Percentiles rank a stretch among this genome's conserved stretches.
These are phyloP conservation scores for Azorinus chamasolen DNA, from an alignment of 2,888 invertebrate genomes.

Conservation along the genomic window DNA sequence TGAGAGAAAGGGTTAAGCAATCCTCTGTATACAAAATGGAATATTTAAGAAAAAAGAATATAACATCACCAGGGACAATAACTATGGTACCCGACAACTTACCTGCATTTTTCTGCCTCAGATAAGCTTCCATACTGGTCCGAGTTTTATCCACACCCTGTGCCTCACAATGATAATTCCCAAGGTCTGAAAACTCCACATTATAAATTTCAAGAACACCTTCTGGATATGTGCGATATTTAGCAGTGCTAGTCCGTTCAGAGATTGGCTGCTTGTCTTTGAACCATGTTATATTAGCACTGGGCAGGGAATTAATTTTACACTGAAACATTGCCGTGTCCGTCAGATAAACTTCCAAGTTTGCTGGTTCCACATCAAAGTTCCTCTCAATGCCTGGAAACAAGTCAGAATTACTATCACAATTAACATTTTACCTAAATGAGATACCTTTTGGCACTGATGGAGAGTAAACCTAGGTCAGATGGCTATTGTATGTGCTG, in stretches of 20 bases:
- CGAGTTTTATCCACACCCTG: constrained; percentile 89
- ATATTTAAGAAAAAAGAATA: too few relatives aligned
- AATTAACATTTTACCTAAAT: too few relatives aligned
- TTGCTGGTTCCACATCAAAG: constrained; percentile 92
- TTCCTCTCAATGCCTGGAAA: constrained; percentile 89
- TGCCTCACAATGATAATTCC: constrained; percentile 94
- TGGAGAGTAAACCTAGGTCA: too few relatives aligned
- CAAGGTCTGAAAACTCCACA: constrained; percentile 92
- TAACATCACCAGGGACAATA: too few relatives aligned
- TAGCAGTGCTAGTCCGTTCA: constrained; percentile 21
- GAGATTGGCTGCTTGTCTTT: constrained; percentile 87
- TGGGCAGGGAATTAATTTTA: constrained; percentile 88
- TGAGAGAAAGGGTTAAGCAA: too few relatives aligned
- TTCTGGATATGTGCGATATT: constrained; percentile 89
- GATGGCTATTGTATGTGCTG: too few relatives aligned
- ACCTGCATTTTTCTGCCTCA: constrained; percentile 77
- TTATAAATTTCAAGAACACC: constrained; percentile 97
- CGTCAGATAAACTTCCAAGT: constrained; percentile 91
- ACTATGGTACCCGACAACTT: too few relatives aligned
- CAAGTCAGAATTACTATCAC: too few relatives aligned
- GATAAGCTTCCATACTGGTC: constrained; percentile 88
- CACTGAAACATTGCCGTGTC: constrained; percentile 95
- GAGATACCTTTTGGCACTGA: too few relatives aligned
- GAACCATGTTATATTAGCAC: constrained; percentile 92
- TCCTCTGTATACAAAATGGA: too few relatives aligned